Percentiles rank a stretch among this genome's conserved stretches.
Evolutionary conservation across 1,140 invertebrate species (phyloP).

Genomic region (Neotoxoptera formosana): DNA sequence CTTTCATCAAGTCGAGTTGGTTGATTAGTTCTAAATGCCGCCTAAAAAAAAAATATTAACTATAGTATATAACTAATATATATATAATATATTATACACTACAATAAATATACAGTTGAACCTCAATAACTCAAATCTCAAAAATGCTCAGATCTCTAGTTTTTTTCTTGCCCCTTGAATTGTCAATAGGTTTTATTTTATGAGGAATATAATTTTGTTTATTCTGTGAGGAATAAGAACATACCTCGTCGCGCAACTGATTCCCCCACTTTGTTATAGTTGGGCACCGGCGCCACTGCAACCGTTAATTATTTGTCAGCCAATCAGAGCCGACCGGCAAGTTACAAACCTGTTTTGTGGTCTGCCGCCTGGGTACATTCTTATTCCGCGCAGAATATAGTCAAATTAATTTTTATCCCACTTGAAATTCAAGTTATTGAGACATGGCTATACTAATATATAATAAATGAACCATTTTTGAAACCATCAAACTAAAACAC

Average conservation of each 20-base stretch:
- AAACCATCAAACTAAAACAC: slow-evolving; percentile 61
- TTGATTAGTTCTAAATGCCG: slow-evolving; percentile 85
- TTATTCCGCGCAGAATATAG: background rate
- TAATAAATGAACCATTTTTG: slow-evolving; percentile 42
- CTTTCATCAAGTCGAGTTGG: slow-evolving; percentile 92
- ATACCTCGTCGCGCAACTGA: too few relatives aligned
- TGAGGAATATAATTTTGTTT: background rate
- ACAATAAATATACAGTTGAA: background rate
- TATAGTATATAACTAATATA: background rate
- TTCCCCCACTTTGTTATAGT: too few relatives aligned
- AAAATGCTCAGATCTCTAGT: too few relatives aligned
- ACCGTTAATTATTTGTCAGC: too few relatives aligned
- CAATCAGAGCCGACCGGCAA: too few relatives aligned
- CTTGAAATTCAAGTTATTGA: background rate
- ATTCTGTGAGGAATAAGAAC: too few relatives aligned
- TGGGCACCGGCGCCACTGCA: too few relatives aligned
- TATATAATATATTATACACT: too few relatives aligned
- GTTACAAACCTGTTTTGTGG: too few relatives aligned
- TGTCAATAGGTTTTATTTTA: background rate
- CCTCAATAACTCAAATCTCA: background rate
- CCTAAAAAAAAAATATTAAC: slow-evolving; percentile 65
- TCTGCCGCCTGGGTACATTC: too few relatives aligned
- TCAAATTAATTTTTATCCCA: background rate
- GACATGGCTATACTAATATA: background rate
- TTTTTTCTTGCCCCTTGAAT: too few relatives aligned